These are phyloP conservation scores for Gopherus evgoodei DNA, from an alignment of 2,113 vertebrate species.

Conservation along the genomic window DNA sequence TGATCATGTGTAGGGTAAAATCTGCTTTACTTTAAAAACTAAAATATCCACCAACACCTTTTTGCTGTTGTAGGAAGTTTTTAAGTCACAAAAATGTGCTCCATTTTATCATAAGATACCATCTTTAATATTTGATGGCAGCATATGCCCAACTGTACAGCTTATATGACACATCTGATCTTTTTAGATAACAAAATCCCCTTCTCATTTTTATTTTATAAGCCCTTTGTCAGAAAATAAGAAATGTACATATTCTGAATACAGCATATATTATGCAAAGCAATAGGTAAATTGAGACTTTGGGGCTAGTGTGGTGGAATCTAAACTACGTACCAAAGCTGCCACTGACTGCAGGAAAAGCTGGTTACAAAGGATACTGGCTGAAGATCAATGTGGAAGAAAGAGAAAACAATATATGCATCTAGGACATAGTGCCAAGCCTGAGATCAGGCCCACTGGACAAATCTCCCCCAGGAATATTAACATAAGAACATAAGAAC, in stretches of 20 bases:
- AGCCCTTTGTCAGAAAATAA: not conserved
- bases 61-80: not conserved
- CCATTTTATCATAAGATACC: slow-evolving; percentile 42
- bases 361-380: not conserved
- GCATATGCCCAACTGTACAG: not conserved
- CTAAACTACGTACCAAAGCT: slow-evolving; percentile 19
- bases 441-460: not conserved
- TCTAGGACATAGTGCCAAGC: not conserved
- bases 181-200: not conserved
- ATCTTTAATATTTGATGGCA: slow-evolving; percentile 60
- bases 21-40: not conserved
- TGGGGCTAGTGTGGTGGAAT: not conserved
- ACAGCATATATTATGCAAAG: not conserved
- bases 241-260: not conserved
- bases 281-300: not conserved
- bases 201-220: slow-evolving; percentile 37
- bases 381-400: not conserved
- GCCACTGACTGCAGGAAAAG: slow-evolving; percentile 7
- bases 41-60: accelerated
- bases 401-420: not conserved
- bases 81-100: slow-evolving; percentile 27
- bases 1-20: not conserved
- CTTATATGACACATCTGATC: slow-evolving; percentile 32
- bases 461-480: not conserved
- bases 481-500: too few relatives aligned